Percentiles rank a stretch among this genome's conserved stretches.
These are phyloP conservation scores for Dione juno DNA, from an alignment of 2,888 invertebrate species.

Conservation along the genomic window DNA sequence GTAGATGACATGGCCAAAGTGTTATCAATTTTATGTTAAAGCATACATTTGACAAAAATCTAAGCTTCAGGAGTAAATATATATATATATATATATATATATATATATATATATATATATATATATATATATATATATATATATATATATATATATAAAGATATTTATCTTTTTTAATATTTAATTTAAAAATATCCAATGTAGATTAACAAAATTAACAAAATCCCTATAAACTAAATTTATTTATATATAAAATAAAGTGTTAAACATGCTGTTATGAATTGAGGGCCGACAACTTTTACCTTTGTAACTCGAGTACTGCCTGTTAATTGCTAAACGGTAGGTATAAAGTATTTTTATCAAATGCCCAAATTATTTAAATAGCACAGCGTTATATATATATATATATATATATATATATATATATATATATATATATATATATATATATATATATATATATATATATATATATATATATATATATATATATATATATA, in stretches of 20 bases:
- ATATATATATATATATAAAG: too few relatives aligned
- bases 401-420: not conserved
- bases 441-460: not conserved
- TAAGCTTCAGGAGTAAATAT: too few relatives aligned
- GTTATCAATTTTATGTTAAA: not conserved
- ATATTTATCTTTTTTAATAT: not conserved
- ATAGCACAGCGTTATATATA: not conserved
- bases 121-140: too few relatives aligned
- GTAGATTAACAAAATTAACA: not conserved
- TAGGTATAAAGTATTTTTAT: not conserved
- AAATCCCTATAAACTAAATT: not conserved
- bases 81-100: too few relatives aligned
- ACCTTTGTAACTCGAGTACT: slow-evolving; percentile 38
- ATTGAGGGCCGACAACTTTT: slow-evolving; percentile 45
- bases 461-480: not conserved
- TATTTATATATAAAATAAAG: slow-evolving; percentile 19
- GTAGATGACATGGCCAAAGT: not conserved
- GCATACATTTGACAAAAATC: not conserved
- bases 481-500: not conserved
- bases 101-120: too few relatives aligned
- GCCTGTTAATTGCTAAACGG: slow-evolving; percentile 6
- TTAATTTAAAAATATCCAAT: not conserved
- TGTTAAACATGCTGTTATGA: slow-evolving; percentile 15
- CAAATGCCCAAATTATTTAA: not conserved
- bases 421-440: not conserved